phyloP scores from a whole-genome alignment of 2,113 vertebrate species.

The Columba janthina region DNA sequence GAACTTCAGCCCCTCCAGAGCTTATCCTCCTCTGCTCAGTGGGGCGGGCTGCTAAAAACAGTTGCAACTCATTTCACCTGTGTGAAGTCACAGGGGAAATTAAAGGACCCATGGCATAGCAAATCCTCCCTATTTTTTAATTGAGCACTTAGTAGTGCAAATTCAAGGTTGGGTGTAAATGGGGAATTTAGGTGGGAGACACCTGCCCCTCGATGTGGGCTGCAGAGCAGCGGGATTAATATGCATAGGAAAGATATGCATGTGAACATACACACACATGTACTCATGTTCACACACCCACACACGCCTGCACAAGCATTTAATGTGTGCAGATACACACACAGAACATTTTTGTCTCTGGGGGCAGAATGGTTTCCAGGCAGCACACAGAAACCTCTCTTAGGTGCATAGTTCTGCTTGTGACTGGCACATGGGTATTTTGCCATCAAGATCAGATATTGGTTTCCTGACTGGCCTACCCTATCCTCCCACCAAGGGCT shows the following conservation, averaged over 20 bases:
- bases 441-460: background rate
- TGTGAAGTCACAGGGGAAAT: background rate
- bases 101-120: background rate
- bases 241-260: background rate
- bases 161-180: background rate
- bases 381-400: background rate
- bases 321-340: slow-evolving; percentile 20
- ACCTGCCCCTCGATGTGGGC: background rate
- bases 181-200: background rate
- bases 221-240: background rate
- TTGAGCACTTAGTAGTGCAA: background rate
- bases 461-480: background rate
- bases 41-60: background rate
- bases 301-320: background rate
- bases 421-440: background rate
- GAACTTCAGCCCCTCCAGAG: background rate
- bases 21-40: background rate
- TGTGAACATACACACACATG: background rate
- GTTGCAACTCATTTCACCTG: background rate
- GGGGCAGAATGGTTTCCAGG: slow-evolving; percentile 13
- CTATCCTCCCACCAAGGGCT: background rate
- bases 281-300: background rate
- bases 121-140: background rate
- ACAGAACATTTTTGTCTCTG: background rate
- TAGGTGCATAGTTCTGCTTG: background rate